Base-by-base conservation (phyloP, 1,140 invertebrate species). In the Drosophila sp. region DNA sequence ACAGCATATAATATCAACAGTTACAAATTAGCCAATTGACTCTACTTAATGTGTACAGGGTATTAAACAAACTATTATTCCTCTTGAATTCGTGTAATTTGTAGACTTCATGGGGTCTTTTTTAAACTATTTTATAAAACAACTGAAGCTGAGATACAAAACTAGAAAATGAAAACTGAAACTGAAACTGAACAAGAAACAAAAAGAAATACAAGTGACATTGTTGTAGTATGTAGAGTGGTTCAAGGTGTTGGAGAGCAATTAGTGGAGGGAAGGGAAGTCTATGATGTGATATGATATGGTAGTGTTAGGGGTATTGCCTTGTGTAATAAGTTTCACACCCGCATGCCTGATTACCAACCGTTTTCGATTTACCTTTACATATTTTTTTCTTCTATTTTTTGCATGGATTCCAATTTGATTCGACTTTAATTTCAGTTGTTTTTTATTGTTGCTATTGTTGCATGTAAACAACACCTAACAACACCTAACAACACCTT, bases 401-500 rank as follows among this genome's bases (percentile, higher is more conserved):
- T 18, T 50, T 40, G 11, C 18, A 43, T 64, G 43, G 4, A 18
- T 46, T 64, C 13, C 21, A 7, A 59, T 48, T 61, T 72, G 46
- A 67, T 67, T 54, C 54, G 64, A 46, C 18, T 57, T 62, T 72
- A 59, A 43, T 54, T 71, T 59, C 40, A 46, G 27, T 59, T 72
- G 25, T 38, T 71, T 64, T 40, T 64, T 34, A 48, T 41, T 27
- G 51, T 40, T 40, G 8, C 67, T 71, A 21, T 21, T 21, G 74
- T 76, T 86, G 82, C 70, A 72, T 87, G 81, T 87, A 86, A 86
- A 78, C 82, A 78, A 86, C 78, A 86, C 81, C 82, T 86, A 87
- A 76, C 82, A 86, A 87, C 81, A 86, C 81, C 81, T 86, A 86
- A 78, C 82, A 78, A 86, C 78, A 86, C 81, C 82, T 86, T 86